Evolutionary conservation across 2,888 invertebrate species (phyloP).

Genomic region (Antitype chi): DNA sequence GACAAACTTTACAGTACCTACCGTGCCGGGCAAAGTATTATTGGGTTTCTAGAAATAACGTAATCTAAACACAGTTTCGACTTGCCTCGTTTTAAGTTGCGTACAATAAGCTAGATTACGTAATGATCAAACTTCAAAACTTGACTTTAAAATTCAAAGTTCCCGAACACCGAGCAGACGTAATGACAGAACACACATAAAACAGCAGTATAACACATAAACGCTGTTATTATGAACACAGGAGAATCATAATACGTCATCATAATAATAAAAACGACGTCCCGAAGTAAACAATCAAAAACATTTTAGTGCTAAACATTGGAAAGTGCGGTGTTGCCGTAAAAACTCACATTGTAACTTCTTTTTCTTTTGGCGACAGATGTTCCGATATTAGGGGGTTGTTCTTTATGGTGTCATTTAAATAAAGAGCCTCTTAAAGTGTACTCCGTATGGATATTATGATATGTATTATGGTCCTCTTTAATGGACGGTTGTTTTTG

Average conservation of each 20-base stretch:
- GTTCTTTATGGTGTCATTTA: conserved; percentile 87
- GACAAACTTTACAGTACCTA: no score
- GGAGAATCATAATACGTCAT: conserved; percentile 49
- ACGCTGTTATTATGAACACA: conserved; percentile 48
- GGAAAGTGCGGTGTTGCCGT: conserved; percentile 79
- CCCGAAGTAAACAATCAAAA: conserved; percentile 75
- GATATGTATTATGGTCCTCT: conserved; percentile 61
- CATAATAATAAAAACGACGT: conserved; percentile 68
- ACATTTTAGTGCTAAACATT: conserved; percentile 82
- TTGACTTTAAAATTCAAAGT: conserved; percentile 22
- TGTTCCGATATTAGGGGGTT: conserved; percentile 84
- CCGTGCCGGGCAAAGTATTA: no score
- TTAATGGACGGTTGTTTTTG: conserved; percentile 6
- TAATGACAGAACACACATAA: conserved; percentile 41
- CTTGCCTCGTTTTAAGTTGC: neutral
- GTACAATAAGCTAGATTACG: neutral
- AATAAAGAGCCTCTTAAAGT: conserved; percentile 82
- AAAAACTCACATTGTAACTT: conserved; percentile 84
- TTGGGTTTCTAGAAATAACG: no score
- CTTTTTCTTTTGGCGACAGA: conserved; percentile 84
- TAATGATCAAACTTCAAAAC: conserved; percentile 32
- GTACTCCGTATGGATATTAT: conserved; percentile 39
- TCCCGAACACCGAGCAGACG: conserved; percentile 13
- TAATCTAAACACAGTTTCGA: neutral
- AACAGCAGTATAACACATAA: conserved; percentile 51